Conservation (phyloP, 2,113 vertebrate genomes). For the Thunnus maccoyii region DNA sequence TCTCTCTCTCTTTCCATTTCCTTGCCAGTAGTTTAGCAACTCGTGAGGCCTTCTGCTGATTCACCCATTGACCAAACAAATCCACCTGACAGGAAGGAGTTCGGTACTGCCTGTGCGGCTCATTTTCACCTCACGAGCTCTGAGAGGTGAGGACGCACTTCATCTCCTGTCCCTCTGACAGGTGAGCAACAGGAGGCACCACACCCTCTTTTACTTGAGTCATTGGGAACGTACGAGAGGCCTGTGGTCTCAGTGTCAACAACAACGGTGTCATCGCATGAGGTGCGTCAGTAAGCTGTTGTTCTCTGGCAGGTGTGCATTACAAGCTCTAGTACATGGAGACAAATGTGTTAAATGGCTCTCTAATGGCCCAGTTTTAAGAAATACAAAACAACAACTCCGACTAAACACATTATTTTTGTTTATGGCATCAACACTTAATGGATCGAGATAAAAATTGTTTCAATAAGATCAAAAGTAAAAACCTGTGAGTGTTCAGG, state of each 20-base stretch:
- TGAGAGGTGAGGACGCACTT: conserved; percentile 19
- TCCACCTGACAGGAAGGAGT: conserved; percentile 51
- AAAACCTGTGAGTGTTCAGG: neutral
- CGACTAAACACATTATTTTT: neutral
- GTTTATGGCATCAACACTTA: neutral
- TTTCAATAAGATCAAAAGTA: neutral
- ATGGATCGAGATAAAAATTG: neutral
- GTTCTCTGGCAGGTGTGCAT: conserved; percentile 41
- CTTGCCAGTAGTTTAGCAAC: conserved; percentile 53
- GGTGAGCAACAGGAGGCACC: conserved; percentile 46
- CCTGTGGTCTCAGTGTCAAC: conserved; percentile 27
- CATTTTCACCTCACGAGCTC: conserved; percentile 54
- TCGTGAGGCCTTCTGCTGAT: conserved; percentile 59
- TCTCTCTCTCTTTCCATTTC: conserved; percentile 30
- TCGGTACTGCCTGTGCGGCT: conserved; percentile 43
- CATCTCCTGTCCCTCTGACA: conserved; percentile 25
- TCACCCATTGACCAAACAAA: conserved; percentile 68
- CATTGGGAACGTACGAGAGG: conserved; percentile 27
- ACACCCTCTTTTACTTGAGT: conserved; percentile 23
- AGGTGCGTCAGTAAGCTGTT: conserved; percentile 49
- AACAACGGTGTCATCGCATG: conserved; percentile 48
- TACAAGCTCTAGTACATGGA: conserved; percentile 31
- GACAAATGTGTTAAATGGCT: conserved; percentile 33
- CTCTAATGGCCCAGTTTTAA: neutral
- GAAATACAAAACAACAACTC: conserved; percentile 4